Evolutionary conservation across 1,140 invertebrate genomes (phyloP).

Genomic region (Drosophila neocordata): DNA sequence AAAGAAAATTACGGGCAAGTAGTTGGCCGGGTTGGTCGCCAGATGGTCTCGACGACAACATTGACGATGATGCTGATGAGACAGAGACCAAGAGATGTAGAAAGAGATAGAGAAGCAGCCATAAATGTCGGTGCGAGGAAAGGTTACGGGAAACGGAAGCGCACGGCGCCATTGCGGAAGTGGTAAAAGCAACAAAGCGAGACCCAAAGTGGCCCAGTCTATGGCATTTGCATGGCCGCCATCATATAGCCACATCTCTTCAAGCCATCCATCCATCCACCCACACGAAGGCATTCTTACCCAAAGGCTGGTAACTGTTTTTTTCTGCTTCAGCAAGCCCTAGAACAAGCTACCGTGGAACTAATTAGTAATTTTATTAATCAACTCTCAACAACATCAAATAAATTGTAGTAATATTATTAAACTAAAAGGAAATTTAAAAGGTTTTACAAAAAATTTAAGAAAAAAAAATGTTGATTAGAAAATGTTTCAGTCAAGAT

Average conservation of each 20-base stretch:
- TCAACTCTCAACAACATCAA: background rate
- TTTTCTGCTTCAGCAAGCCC: constrained; percentile 25
- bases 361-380: constrained; percentile 23
- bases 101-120: constrained; percentile 25
- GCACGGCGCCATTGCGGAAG: constrained; percentile 67
- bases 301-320: constrained; percentile 43
- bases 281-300: background rate
- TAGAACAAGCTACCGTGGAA: constrained; percentile 16
- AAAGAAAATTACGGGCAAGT: constrained; percentile 76
- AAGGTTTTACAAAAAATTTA: background rate
- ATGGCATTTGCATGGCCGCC: constrained; percentile 60
- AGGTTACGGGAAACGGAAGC: constrained; percentile 62
- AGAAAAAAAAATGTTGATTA: too few species aligned
- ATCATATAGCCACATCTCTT: constrained; percentile 13
- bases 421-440: background rate
- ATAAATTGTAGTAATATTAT: background rate
- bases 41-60: constrained; percentile 46
- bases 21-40: constrained; percentile 46
- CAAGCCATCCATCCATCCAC: background rate
- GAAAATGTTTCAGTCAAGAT: too few species aligned
- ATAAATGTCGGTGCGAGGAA: constrained; percentile 56
- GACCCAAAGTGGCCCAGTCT: constrained; percentile 23
- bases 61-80: constrained; percentile 44
- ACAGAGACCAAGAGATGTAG: too few species aligned
- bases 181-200: constrained; percentile 57